Evolutionary conservation across 2,113 vertebrate genomes (phyloP).

Genomic region (Chaetodon trifascialis): DNA sequence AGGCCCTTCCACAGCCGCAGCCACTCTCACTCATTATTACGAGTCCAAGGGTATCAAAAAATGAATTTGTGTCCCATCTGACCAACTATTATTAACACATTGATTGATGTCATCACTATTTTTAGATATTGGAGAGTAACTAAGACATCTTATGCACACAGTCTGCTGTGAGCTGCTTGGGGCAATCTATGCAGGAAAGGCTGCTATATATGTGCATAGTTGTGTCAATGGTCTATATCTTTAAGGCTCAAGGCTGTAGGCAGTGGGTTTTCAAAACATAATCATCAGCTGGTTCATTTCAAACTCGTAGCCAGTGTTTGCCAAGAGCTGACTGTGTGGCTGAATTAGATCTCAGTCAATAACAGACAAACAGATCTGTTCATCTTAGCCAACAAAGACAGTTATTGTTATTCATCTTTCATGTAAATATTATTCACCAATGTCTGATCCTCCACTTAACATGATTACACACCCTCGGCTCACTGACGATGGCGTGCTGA

Average conservation of each 20-base stretch:
- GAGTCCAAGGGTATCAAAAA: conserved; percentile 44
- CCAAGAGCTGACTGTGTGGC: not conserved
- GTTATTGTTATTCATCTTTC: conserved; percentile 7
- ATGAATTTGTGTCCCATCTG: conserved; percentile 61
- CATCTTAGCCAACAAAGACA: not conserved
- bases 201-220: not conserved
- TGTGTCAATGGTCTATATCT: not conserved
- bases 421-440: conserved; percentile 29
- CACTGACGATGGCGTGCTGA: conserved; percentile 25
- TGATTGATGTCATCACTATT: conserved; percentile 61
- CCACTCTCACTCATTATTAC: conserved; percentile 46
- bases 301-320: not conserved
- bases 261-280: not conserved
- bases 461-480: conserved; percentile 3
- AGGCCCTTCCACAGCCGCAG: conserved; percentile 33
- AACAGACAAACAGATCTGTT: not conserved
- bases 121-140: conserved; percentile 38
- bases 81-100: conserved; percentile 65
- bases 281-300: conserved; percentile 4
- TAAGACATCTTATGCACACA: not conserved
- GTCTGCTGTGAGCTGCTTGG: not conserved
- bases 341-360: conserved; percentile 11
- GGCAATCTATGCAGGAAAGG: not conserved
- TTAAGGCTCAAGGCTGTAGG: not conserved
- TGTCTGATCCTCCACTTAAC: conserved; percentile 31